A percentile compares a stretch with the other conserved stretches of the same genome.
phyloP scores from a whole-genome alignment of 2,113 vertebrate species.

The Theropithecus gelada region DNA sequence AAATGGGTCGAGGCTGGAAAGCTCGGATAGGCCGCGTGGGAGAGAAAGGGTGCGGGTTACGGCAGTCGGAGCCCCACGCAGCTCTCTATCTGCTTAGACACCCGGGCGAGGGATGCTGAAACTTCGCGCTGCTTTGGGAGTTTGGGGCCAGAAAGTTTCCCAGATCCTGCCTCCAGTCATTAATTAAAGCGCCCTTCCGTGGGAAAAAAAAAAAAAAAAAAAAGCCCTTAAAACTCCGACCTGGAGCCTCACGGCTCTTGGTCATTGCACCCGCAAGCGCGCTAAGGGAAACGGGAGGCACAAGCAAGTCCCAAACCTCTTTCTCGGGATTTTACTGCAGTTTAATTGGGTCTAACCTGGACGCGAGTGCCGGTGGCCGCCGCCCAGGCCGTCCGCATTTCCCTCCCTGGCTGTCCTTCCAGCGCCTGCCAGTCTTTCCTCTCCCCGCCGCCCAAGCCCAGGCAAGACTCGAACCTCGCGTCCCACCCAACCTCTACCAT shows the following conservation, averaged over 20 bases:
- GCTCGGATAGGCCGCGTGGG: neutral
- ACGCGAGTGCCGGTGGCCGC: neutral
- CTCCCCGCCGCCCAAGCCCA: neutral
- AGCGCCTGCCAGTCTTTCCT: neutral
- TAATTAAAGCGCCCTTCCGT: constrained; percentile 8
- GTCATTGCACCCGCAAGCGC: neutral
- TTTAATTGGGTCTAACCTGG: constrained; percentile 32
- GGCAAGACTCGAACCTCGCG: neutral
- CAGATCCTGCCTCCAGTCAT: neutral
- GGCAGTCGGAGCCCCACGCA: neutral
- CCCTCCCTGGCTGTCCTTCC: neutral
- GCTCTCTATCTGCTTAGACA: neutral
- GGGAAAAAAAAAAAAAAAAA: neutral
- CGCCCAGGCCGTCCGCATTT: neutral
- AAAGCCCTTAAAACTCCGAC: constrained; percentile 31
- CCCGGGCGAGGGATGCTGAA: neutral
- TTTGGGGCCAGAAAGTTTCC: neutral
- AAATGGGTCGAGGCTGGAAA: neutral
- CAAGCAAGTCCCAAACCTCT: neutral
- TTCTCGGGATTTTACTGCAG: neutral
- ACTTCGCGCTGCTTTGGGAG: neutral
- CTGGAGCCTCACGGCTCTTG: neutral
- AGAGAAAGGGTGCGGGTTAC: neutral
- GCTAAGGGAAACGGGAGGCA: neutral
- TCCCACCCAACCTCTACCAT: too few species aligned